Percentiles rank a stretch among this genome's conserved stretches.
phyloP scores from a whole-genome alignment of 2,797 vertebrate species.

The Myotis vivesi region DNA sequence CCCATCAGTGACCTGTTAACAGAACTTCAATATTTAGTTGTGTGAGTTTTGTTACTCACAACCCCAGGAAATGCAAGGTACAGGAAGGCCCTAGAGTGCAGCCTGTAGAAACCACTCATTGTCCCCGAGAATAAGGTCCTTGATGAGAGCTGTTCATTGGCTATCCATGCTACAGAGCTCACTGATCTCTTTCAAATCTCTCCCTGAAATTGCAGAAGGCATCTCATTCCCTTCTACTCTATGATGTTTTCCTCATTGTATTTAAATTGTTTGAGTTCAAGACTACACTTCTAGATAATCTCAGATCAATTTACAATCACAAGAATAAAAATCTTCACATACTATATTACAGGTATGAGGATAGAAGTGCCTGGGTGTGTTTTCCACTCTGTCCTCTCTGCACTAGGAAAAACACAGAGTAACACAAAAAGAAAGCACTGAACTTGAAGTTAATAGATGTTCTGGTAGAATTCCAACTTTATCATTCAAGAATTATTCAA shows the following conservation, averaged over 20 bases:
- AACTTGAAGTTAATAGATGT: not conserved
- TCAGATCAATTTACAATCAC: not conserved
- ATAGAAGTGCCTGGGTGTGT: not conserved
- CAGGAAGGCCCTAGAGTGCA: accelerated
- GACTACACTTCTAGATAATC: not conserved
- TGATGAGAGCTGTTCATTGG: not conserved
- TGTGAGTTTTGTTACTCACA: not conserved
- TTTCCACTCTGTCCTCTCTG: not conserved
- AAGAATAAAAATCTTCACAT: not conserved
- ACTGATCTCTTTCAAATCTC: not conserved
- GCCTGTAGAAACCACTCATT: accelerated
- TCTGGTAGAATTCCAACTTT: not conserved
- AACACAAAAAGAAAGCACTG: not conserved
- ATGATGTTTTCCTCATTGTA: not conserved
- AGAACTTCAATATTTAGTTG: not conserved
- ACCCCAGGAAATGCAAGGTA: not conserved
- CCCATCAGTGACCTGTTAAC: not conserved
- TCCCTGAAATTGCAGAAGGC: not conserved
- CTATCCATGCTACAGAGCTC: not conserved
- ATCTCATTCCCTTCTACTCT: not conserved
- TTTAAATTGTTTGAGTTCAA: not conserved
- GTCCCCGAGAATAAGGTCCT: not conserved
- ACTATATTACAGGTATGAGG: not conserved
- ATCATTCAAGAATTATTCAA: not conserved
- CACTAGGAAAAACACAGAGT: not conserved